Evolutionary conservation across 1,140 invertebrate species (phyloP).

Genomic region (Drosophila nannoptera): DNA sequence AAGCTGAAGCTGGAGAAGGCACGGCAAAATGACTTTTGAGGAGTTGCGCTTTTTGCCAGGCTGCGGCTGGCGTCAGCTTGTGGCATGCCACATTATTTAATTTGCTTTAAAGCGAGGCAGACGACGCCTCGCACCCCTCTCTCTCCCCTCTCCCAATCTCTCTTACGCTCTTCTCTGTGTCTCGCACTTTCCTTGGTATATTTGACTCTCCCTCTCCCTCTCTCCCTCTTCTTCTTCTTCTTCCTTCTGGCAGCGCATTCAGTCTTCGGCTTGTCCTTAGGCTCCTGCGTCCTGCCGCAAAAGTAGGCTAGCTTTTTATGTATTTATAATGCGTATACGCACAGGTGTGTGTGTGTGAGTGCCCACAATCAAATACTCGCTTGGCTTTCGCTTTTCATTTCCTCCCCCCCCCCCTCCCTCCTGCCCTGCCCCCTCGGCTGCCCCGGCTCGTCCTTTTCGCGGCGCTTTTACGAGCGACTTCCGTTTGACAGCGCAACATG

Average conservation of each 20-base stretch:
- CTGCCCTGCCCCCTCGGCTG: too few relatives aligned
- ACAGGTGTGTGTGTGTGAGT: not conserved
- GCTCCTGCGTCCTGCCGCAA: not conserved
- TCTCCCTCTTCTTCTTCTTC: not conserved
- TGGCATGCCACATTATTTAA: slow-evolving; percentile 75
- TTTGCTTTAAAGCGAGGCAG: slow-evolving; percentile 67
- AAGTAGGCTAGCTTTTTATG: slow-evolving; percentile 62
- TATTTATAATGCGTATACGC: slow-evolving; percentile 9
- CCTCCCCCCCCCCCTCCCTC: too few relatives aligned
- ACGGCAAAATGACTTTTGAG: not conserved
- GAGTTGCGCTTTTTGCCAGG: not conserved
- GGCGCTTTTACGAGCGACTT: slow-evolving; percentile 73
- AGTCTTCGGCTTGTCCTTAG: not conserved
- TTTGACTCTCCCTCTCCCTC: too few relatives aligned
- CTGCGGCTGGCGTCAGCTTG: slow-evolving; percentile 48
- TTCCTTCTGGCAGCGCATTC: slow-evolving; percentile 2
- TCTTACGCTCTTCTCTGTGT: not conserved
- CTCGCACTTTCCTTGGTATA: too few relatives aligned
- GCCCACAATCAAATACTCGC: slow-evolving; percentile 45
- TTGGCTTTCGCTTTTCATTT: slow-evolving; percentile 36
- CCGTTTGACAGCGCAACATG: slow-evolving; percentile 68
- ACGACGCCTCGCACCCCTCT: slow-evolving; percentile 13
- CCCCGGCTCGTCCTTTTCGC: not conserved
- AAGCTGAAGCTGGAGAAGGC: not conserved
- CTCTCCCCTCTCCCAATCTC: not conserved